A percentile compares a stretch with the other conserved stretches of the same genome.
Conservation (phyloP, 2,888 invertebrate genomes). For the Tinea trinotella region DNA sequence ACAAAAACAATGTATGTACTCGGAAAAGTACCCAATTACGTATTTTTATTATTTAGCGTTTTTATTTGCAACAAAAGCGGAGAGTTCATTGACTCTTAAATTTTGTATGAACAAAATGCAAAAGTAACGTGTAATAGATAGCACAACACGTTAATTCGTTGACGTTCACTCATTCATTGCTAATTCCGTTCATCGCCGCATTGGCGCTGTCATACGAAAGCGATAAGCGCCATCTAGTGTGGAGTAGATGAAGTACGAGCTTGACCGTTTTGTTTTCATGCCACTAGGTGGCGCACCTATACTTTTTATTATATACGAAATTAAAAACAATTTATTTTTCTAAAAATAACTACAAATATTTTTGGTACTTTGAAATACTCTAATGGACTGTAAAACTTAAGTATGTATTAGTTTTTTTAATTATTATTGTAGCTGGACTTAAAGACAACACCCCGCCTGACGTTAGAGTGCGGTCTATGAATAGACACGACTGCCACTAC, state of each 20-base stretch:
- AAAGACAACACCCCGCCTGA: too few relatives aligned
- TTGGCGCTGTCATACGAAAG: constrained; percentile 35
- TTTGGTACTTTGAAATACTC: too few relatives aligned
- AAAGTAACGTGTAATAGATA: constrained; percentile 12
- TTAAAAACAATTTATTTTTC: too few relatives aligned
- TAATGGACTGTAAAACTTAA: too few relatives aligned
- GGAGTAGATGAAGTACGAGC: constrained; percentile 49
- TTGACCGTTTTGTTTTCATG: constrained; percentile 16
- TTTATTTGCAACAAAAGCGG: background rate
- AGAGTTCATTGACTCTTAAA: constrained; percentile 11
- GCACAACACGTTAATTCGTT: constrained; percentile 3
- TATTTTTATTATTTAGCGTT: background rate
- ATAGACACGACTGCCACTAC: too few relatives aligned
- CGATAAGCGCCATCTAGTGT: constrained; percentile 46
- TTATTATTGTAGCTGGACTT: too few relatives aligned
- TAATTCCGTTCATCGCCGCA: constrained; percentile 14
- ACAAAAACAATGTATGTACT: background rate
- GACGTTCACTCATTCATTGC: constrained; percentile 7
- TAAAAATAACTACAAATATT: too few relatives aligned
- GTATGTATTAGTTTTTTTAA: too few relatives aligned
- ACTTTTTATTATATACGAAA: background rate
- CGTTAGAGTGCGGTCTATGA: too few relatives aligned
- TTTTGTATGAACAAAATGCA: constrained; percentile 14
- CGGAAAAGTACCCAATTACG: background rate
- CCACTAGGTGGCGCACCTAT: constrained; percentile 45